Conservation (phyloP, 2,888 invertebrate species). For the Phymatocera aterrima region DNA sequence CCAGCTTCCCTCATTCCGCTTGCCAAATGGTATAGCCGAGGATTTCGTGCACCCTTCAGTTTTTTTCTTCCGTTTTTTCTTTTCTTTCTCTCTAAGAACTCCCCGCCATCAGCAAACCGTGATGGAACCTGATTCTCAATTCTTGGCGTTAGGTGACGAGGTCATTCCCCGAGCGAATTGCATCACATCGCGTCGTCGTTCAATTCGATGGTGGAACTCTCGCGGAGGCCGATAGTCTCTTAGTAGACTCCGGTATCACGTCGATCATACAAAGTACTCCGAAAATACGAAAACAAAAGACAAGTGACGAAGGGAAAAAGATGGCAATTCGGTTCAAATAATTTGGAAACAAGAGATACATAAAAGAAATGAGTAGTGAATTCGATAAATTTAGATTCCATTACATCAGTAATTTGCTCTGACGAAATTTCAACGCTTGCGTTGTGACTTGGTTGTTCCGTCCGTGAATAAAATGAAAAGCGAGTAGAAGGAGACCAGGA, state of each 20-base stretch:
- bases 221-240: background rate
- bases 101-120: background rate
- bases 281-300: background rate
- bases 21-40: conserved; percentile 3
- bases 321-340: no score
- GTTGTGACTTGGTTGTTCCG: no score
- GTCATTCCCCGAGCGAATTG: background rate
- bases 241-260: background rate
- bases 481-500: background rate
- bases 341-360: background rate
- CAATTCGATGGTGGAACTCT: background rate
- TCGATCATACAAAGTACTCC: background rate
- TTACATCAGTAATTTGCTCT: background rate
- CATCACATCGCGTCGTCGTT: background rate
- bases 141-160: background rate
- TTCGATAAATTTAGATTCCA: background rate
- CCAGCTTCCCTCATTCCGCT: background rate
- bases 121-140: background rate
- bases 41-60: conserved; percentile 1
- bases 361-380: no score
- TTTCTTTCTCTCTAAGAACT: conserved; percentile 6
- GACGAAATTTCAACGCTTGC: background rate
- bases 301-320: no score
- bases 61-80: no score
- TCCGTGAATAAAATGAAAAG: background rate